These are phyloP conservation scores for Timandra comae DNA, from an alignment of 2,888 invertebrate species.

Conservation along the genomic window DNA sequence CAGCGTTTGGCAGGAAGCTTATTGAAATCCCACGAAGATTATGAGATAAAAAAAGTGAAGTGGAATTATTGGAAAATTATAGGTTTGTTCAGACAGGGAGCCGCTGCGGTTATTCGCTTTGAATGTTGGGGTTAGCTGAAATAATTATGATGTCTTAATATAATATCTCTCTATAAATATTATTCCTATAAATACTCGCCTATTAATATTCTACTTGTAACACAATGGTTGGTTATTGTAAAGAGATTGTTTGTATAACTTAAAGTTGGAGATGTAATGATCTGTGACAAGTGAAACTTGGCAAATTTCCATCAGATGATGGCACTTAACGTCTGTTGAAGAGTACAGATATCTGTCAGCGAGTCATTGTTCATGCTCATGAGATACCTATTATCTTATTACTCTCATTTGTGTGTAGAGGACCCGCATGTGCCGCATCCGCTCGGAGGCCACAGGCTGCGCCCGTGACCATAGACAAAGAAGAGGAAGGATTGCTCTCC, in stretches of 20 bases:
- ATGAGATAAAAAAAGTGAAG: conserved; percentile 59
- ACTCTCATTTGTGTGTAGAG: conserved; percentile 50
- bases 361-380: conserved; percentile 49
- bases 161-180: too few relatives aligned
- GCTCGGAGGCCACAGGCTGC: conserved; percentile 40
- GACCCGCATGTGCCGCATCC: conserved; percentile 65
- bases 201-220: too few relatives aligned
- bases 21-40: conserved; percentile 71
- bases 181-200: too few relatives aligned
- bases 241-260: not conserved
- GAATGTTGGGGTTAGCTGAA: conserved; percentile 36
- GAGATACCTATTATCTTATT: conserved; percentile 62
- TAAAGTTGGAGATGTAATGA: not conserved
- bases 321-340: conserved; percentile 25
- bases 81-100: conserved; percentile 42
- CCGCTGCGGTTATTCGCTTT: conserved; percentile 32
- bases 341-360: conserved; percentile 37
- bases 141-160: conserved; percentile 38
- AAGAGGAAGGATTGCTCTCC: conserved; percentile 38
- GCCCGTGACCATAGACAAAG: conserved; percentile 65
- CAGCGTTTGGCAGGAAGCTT: conserved; percentile 57
- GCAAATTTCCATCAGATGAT: conserved; percentile 15
- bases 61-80: conserved; percentile 69
- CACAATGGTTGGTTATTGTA: not conserved
- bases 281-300: not conserved